phyloP scores from a whole-genome alignment of 2,113 vertebrate genomes.

The Asarcornis scutulata region DNA sequence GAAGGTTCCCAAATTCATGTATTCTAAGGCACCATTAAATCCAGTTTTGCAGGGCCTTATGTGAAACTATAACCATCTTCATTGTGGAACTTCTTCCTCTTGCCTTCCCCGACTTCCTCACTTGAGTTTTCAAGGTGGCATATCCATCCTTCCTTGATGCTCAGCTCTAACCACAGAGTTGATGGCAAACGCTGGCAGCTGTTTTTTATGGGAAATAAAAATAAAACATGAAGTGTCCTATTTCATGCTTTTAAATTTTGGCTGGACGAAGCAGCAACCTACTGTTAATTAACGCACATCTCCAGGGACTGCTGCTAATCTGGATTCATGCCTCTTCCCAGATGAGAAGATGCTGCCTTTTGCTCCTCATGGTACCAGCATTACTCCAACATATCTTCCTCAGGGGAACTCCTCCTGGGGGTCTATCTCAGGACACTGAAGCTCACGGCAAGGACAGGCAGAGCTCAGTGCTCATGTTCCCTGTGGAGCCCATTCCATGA shows the following conservation, averaged over 20 bases:
- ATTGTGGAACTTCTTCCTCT: neutral
- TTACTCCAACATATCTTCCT: neutral
- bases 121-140: neutral
- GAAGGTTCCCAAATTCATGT: neutral
- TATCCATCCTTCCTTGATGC: neutral
- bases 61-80: neutral
- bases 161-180: neutral
- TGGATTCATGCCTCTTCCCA: neutral
- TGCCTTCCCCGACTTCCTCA: neutral
- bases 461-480: neutral
- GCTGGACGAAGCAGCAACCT: neutral
- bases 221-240: neutral
- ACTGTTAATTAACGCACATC: neutral
- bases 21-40: neutral
- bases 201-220: neutral
- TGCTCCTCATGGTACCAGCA: neutral
- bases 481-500: neutral
- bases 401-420: neutral
- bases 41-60: neutral
- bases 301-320: neutral
- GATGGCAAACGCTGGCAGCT: neutral
- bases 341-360: neutral
- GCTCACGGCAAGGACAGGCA: neutral
- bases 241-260: neutral
- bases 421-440: neutral